Evolutionary conservation across 1,140 invertebrate genomes (phyloP).

Genomic region (Apis mellifera): DNA sequence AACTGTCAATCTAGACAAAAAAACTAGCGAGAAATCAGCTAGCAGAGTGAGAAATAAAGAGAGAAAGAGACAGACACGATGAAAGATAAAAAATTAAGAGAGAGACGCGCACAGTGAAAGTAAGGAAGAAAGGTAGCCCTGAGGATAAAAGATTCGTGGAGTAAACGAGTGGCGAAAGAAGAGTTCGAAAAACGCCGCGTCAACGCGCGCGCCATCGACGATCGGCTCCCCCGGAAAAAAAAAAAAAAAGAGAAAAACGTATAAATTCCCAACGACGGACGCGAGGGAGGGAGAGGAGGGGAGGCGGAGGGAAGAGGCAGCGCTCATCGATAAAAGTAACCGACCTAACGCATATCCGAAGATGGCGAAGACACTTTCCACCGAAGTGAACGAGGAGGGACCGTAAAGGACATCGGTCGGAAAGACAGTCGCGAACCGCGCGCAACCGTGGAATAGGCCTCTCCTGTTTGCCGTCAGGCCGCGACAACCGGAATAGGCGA

Average conservation of each 20-base stretch:
- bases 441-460: neutral
- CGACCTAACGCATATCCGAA: neutral
- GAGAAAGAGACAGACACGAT: too few relatives aligned
- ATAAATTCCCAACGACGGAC: neutral
- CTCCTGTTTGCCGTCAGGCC: neutral
- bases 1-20: neutral
- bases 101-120: neutral
- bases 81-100: too few relatives aligned
- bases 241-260: conserved; percentile 31
- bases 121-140: neutral
- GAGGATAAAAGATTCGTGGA: neutral
- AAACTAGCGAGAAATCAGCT: neutral
- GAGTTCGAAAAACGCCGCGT: conserved; percentile 16
- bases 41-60: too few relatives aligned
- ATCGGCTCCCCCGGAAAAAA: neutral
- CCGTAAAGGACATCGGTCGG: conserved; percentile 39
- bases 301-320: conserved; percentile 1
- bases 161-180: neutral
- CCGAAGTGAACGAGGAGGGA: conserved; percentile 10
- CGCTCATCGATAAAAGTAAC: conserved; percentile 29
- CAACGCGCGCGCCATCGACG: neutral
- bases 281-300: too few relatives aligned
- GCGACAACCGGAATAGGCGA: conserved; percentile 42
- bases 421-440: conserved; percentile 8
- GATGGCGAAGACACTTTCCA: conserved; percentile 47